Conservation (phyloP, 2,888 invertebrate genomes). For the Siphonodentalium dalli region DNA sequence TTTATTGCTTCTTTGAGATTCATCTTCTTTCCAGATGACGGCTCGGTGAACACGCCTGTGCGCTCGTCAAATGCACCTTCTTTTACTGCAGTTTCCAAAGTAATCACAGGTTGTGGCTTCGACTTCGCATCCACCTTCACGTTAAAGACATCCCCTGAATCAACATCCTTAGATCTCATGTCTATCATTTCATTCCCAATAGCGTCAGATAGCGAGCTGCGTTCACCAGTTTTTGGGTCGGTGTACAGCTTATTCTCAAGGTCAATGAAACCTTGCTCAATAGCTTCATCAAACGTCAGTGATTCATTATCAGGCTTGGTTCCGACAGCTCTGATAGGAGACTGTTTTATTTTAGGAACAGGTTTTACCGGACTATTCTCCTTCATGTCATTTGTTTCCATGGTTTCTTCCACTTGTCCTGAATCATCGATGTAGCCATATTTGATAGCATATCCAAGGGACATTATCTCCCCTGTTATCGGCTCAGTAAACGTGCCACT, state of each 20-base stretch:
- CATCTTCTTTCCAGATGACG: conserved; percentile 78
- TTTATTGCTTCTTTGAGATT: conserved; percentile 68
- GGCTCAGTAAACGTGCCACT: conserved; percentile 74
- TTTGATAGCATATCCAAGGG: conserved; percentile 68
- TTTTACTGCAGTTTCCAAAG: conserved; percentile 73
- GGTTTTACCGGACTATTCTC: conserved; percentile 33
- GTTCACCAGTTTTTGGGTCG: conserved; percentile 74
- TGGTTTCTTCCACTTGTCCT: conserved; percentile 18
- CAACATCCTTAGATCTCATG: conserved; percentile 22
- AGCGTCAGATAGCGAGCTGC: conserved; percentile 86
- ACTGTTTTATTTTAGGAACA: background rate
- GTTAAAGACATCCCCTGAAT: conserved; percentile 2
- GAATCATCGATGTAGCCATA: conserved; percentile 77
- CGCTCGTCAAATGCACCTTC: conserved; percentile 83
- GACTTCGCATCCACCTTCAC: conserved; percentile 15
- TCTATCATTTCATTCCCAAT: conserved; percentile 68
- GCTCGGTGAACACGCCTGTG: conserved; percentile 81
- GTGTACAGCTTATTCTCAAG: conserved; percentile 41
- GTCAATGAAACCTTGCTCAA: conserved; percentile 81
- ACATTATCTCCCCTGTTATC: conserved; percentile 49
- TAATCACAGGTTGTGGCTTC: conserved; percentile 29
- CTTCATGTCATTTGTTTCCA: conserved; percentile 25
- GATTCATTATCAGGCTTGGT: no score
- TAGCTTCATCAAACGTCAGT: conserved; percentile 72
- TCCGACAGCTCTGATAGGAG: conserved; percentile 18